Evolutionary conservation across 2,888 invertebrate species (phyloP), one percentile per base, ranked within the genome.

Genomic region (Mythimna albipuncta): DNA sequence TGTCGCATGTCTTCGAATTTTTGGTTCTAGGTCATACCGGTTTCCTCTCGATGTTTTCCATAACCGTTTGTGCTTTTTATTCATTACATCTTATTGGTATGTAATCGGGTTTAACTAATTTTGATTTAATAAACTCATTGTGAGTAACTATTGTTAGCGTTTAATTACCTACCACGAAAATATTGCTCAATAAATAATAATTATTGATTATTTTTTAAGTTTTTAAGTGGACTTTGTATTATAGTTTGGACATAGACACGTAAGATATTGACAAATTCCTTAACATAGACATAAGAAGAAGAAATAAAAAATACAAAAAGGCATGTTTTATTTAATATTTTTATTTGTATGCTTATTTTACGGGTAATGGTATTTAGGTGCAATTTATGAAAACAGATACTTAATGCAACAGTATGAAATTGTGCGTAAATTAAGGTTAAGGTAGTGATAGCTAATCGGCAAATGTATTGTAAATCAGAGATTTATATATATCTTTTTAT

Each of bases 141-240:
- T 41, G 7, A 50, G n/a, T 6, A 16, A 41, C 19, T 38, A 35
- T 13, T 41, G 19, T 44, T 38, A 19, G 16, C 19, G 16, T 2
- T 19, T 6, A n/a, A 1, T 13, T 2, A 16, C 16, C 5, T 38
- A n/a, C 58, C 19, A 41, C 19, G 19, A 52, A 50, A 52, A 44
- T 10, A 6, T 80, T 81, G 76, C 81, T 77, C 75, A 77, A 80
- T 38, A 50, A 16, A 35, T 38, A 70, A 19, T 41, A 16, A 35
- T 38, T 61, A 19, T 41, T 52, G 4, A 47, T 16, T 47, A 47
- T 47, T 38, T 11, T 7, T 44, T 57, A 32, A 72, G 41, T 72
- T 26, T 71, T 47, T 13, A 41, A 19, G n/a, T 26, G 0, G 35
- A 54, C 16, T 10, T 21, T 26, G 1, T 44, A 6, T 38, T 6